A percentile compares a stretch with the other conserved stretches of the same genome.
Evolutionary conservation across 2,113 vertebrate species (phyloP).

Genomic region (Triplophysa dalaica): DNA sequence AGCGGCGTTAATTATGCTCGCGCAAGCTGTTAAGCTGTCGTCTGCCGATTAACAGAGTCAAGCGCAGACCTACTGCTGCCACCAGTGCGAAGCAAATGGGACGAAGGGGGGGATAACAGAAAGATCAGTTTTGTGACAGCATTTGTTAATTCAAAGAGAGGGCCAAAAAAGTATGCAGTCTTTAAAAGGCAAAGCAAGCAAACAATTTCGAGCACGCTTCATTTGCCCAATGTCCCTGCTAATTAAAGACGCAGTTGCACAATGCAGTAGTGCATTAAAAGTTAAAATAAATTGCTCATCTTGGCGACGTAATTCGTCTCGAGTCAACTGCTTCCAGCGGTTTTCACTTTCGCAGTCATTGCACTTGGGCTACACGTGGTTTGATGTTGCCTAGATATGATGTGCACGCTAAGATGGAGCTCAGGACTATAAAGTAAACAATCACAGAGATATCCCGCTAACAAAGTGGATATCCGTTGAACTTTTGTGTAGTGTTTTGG

Average conservation of each 20-base stretch:
- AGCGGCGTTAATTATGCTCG: conserved; percentile 71
- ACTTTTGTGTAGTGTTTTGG: neutral
- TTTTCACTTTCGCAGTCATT: conserved; percentile 63
- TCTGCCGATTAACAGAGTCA: conserved; percentile 74
- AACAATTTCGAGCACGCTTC: conserved; percentile 67
- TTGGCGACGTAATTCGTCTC: conserved; percentile 54
- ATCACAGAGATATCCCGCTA: neutral
- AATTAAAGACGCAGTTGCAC: conserved; percentile 67
- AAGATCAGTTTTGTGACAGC: conserved; percentile 65
- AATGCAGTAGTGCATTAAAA: conserved; percentile 63
- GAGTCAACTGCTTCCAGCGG: conserved; percentile 58
- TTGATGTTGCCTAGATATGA: conserved; percentile 58
- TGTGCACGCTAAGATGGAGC: conserved; percentile 15
- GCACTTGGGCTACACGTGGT: conserved; percentile 46
- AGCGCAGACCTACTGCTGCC: conserved; percentile 61
- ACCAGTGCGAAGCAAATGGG: conserved; percentile 61
- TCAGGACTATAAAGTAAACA: conserved; percentile 37
- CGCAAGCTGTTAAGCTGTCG: conserved; percentile 76
- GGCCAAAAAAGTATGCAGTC: conserved; percentile 60
- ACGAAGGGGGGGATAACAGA: conserved; percentile 49
- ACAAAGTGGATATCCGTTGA: neutral
- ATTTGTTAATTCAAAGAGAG: conserved; percentile 65
- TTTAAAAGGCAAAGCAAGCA: conserved; percentile 62
- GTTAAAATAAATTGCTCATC: conserved; percentile 61
- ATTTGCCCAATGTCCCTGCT: conserved; percentile 71